Evolutionary conservation across 2,888 invertebrate genomes (phyloP), one percentile per base, ranked within the genome.

Genomic region (Agrilus mali): DNA sequence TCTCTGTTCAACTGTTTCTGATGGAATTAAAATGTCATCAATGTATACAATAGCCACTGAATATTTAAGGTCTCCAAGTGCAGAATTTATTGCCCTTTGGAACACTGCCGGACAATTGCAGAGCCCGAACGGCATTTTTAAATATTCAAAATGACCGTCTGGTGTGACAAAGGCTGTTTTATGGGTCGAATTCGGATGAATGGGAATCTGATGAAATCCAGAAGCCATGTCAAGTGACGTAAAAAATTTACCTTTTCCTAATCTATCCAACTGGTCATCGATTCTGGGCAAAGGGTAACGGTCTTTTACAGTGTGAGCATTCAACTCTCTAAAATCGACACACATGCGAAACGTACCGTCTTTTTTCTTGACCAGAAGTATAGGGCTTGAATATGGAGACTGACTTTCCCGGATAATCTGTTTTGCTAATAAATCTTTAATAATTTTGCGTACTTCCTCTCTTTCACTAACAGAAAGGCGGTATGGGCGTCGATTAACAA

Each of bases 171-270:
- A n/a, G n/a, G n/a, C n/a, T n/a, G n/a, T 55, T 36, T 51, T 56
- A 4, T 47, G 32, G 32, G 51, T 47, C 5, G 49, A 48, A n/a
- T 48, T 48, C 17, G 38, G 45, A n/a, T 49, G 42, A 47, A 60
- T 55, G 1, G 55, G 56, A 10, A 63, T 59, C 41, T 63, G 62
- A 38, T 54, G 51, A 45, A 56, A 56, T 1, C 59, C 60, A 15
- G 45, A 41, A 2, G 50, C 40, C 47, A 58, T 42, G 44, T 61
- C 58, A 4, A 60, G 42, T 1, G 48, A 46, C 3, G 58, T 53
- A 38, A 53, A 61, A 37, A 47, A 41, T 20, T 42, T 43, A 4
- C 48, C 48, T 17, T 47, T 48, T 4, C 50, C 46, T 6, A 61
- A 38, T 1, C 49, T 35, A 36, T 58, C 52, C 10, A 59, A 16